Conservation (phyloP, 2,797 vertebrate genomes). For the Anomalospiza imberbis region DNA sequence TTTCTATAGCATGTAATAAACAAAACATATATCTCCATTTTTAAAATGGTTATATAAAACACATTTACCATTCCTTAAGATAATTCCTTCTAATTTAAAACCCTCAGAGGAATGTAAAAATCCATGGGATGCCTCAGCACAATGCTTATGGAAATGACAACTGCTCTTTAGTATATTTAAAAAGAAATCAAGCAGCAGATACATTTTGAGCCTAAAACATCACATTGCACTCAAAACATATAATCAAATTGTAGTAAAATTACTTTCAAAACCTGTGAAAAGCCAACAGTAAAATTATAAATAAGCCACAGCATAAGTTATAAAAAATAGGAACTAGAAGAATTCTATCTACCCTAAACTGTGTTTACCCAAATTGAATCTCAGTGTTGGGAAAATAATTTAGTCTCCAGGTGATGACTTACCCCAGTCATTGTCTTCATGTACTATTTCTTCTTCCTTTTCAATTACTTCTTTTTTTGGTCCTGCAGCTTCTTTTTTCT, state of each 20-base stretch:
- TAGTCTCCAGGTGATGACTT: background rate
- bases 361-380: background rate
- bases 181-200: background rate
- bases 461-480: constrained; percentile 79
- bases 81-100: background rate
- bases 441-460: constrained; percentile 81
- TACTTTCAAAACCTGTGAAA: background rate
- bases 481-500: constrained; percentile 82
- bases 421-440: constrained; percentile 98
- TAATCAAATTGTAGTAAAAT: background rate
- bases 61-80: background rate
- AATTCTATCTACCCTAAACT: background rate
- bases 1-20: background rate
- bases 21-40: background rate
- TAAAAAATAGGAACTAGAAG: background rate
- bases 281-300: background rate
- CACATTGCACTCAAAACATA: background rate
- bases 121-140: background rate
- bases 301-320: background rate
- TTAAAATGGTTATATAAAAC: background rate
- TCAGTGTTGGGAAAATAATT: background rate
- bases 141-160: background rate
- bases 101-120: background rate
- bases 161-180: background rate
- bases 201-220: background rate